Evolutionary conservation across 2,888 invertebrate genomes (phyloP), one percentile per base, ranked within the genome.

Genomic region (Drosophila borborema): DNA sequence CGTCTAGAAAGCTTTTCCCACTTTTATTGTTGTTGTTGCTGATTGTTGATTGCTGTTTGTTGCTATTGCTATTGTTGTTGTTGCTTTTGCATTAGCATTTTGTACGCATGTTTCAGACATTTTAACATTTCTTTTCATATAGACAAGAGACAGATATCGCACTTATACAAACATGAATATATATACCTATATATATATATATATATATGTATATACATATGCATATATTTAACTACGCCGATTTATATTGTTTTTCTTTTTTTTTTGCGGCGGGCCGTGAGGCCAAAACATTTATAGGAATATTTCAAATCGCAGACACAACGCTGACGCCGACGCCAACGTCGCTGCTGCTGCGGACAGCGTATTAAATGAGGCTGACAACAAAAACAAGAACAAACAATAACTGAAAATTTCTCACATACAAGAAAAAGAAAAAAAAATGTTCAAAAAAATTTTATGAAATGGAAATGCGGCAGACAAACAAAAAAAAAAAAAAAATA

Each of bases 211-310:
- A 62, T 63, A 41, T 54, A 45, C 28, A 28, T 28, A 28, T 28
- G 28, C 28, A 28, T 28, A 28, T 28, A 28, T 28, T 28, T 36
- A 36, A 20, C 36, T 54, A 38, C 53, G 38, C 20, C 34, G 16
- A 46, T 58, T 59, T 51, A 20, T 36, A 41, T 59, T 82, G 72
- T 72, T 5, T 28, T 72, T 82, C 54, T 72, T 74, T 77, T 36
- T 70, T 77, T 59, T 77, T 31, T 49, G 69, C 64, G 72, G 64
- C 84, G 72, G 82, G 80, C 80, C 66, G 74, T 82, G 76, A 79
- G 82, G 84, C 87, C 89, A 84, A 89, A 86, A 81, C 87, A 85
- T 85, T 86, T 81, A 86, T 89, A 85, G 65, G 85, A 87, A 89
- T 86, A 74, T 89, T 89, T 86, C 65, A 77, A 87, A 89, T 86